Base-by-base conservation (phyloP, 64 coral and sea anemone species). In the Catalaphyllia jardinei region DNA sequence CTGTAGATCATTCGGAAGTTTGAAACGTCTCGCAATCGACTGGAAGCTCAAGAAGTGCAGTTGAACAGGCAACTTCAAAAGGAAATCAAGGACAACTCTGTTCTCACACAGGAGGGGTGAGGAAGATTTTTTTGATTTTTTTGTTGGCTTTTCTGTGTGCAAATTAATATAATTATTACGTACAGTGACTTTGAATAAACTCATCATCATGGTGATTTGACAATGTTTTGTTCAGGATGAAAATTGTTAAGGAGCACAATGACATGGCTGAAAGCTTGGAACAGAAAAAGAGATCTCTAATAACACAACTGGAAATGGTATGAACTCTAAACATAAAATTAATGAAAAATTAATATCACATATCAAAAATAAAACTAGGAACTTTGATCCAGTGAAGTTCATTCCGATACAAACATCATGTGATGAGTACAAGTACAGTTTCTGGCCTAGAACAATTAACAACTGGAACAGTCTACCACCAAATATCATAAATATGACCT, bases 41-140 rank as follows among this genome's bases (percentile, higher is more conserved):
- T 98, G 12, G 96, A 98, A 63, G 87, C 96, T 73, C 94, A 95
- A 63, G 96, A 95, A 54, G 91, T 98, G 46, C 93, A 98, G 55
- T 75, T 98, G 22, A 98, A 90, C 62, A 84, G 91, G 19, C 90
- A 98, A 57, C 64, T 98, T 35, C 96, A 95, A 50, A 98, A 95
- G 86, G 91, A 95, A 78, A 98, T 98, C n/a, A 92, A 86, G 62
- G 90, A 89, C 46, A 98, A 98, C 71, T 89, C 96, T 35, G 67
- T 60, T 51, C 71, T 98, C 24, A 98, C 96, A n/a, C 96, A 98
- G 59, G 96, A 95, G 30, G 96, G 96, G 96, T 98, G 55, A 95
- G 93, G 86, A 20, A 74, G 31, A 12, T 65, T n/a, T n/a, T n/a
- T n/a, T n/a, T n/a, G n/a, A n/a, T 46, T 4, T 46, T 46, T 46